phyloP scores from a whole-genome alignment of 2,888 invertebrate genomes.

The Adela reaumurella region DNA sequence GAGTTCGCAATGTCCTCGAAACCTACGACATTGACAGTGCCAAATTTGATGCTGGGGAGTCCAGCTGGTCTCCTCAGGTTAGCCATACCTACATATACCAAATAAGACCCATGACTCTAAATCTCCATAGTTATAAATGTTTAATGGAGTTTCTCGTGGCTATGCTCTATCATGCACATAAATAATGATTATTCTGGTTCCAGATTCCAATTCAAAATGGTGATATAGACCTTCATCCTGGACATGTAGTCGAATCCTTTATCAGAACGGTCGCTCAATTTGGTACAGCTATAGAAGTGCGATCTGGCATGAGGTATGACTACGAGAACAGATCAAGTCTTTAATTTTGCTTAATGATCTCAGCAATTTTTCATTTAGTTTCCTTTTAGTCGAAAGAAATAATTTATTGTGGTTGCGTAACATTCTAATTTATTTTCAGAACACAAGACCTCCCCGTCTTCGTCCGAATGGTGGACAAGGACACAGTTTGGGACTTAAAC shows the following conservation, averaged over 20 bases:
- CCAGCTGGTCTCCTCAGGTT: constrained; percentile 63
- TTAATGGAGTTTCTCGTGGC: too few relatives aligned
- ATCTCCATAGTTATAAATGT: too few relatives aligned
- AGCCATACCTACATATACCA: too few relatives aligned
- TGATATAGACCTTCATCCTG: constrained; percentile 52
- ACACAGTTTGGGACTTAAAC: constrained; percentile 63
- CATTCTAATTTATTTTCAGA: constrained; percentile 24
- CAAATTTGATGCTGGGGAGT: constrained; percentile 82
- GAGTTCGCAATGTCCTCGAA: constrained; percentile 50
- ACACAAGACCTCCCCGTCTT: constrained; percentile 70
- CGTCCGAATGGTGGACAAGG: constrained; percentile 76
- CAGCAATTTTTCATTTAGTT: too few relatives aligned
- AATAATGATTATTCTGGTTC: too few relatives aligned
- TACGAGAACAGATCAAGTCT: too few relatives aligned
- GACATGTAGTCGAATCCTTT: constrained; percentile 53
- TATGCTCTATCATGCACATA: too few relatives aligned
- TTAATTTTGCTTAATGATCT: too few relatives aligned
- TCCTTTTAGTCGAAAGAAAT: too few relatives aligned
- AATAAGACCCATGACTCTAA: too few relatives aligned
- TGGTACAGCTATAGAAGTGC: constrained; percentile 64
- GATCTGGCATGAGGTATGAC: constrained; percentile 63
- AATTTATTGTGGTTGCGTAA: too few relatives aligned
- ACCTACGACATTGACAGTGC: constrained; percentile 68
- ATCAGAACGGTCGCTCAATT: constrained; percentile 55
- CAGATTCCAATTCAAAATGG: constrained; percentile 56